phyloP scores from a whole-genome alignment of 2,113 vertebrate species.

The Ammodytes dubius region DNA sequence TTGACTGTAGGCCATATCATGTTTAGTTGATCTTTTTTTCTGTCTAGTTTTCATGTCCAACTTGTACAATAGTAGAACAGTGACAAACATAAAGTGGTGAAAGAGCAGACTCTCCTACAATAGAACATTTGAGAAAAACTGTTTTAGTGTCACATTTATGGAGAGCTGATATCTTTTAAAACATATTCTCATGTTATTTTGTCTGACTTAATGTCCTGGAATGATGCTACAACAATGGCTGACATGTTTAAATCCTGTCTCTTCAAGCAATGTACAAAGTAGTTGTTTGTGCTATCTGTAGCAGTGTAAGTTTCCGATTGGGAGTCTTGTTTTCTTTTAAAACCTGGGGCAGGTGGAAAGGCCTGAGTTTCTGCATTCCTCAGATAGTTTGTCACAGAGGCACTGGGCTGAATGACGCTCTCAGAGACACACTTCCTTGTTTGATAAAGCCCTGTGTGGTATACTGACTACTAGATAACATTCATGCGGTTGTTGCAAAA shows the following conservation, averaged over 20 bases:
- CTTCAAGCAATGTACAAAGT: background rate
- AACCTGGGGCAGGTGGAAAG: constrained; percentile 7
- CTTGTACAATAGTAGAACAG: background rate
- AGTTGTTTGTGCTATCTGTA: background rate
- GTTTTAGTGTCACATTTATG: background rate
- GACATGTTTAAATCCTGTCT: background rate
- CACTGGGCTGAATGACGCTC: background rate
- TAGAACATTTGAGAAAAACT: background rate
- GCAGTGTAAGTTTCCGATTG: background rate
- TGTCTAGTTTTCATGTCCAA: background rate
- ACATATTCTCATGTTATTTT: background rate
- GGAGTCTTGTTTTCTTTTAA: constrained; percentile 22
- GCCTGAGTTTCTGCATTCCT: constrained; percentile 77
- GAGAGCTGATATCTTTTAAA: background rate
- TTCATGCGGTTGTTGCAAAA: no score
- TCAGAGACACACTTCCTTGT: constrained; percentile 14
- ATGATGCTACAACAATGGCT: background rate
- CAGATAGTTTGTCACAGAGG: constrained; percentile 18
- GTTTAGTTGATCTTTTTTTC: background rate
- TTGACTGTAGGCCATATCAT: background rate
- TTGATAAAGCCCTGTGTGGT: constrained; percentile 5
- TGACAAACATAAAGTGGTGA: background rate
- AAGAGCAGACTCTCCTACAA: background rate
- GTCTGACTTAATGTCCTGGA: background rate
- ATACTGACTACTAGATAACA: background rate